Evolutionary conservation across 2,888 invertebrate genomes (phyloP), one percentile per base, ranked within the genome.

Genomic region (Dynastes maya): DNA sequence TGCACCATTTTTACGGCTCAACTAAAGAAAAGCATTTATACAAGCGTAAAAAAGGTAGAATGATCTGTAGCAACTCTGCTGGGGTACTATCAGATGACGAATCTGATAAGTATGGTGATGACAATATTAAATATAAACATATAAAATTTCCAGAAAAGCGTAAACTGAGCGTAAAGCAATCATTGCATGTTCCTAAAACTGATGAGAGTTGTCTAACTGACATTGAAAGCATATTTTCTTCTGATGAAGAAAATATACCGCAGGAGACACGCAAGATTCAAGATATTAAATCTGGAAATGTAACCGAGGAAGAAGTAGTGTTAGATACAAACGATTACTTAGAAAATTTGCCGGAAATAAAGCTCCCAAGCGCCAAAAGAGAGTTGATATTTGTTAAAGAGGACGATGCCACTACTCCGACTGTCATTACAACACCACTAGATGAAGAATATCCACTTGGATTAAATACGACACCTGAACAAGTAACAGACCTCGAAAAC

Each of bases 331-430:
- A 83, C 16, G 84, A 84, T 58, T 84, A 84, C 67, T 72, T 82
- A 49, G 78, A 80, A 11, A 76, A 80, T 27, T 81, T 79, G 32
- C 77, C 77, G 27, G 45, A 85, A 40, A 80, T 87, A 4, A 80
- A 79, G 64, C 78, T 91, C 65, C 91, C 91, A 8, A 83, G 87
- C 32, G 86, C 90, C 11, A 88, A 88, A 65, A 87, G 91, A 75
- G 90, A 90, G 83, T 84, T 91, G 58, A 84, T 90, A 45, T 83
- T 89, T 89, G 82, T 81, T 53, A 70, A 78, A 49, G 81, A 81
- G 65, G 87, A 89, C 83, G 85, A 86, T 75, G 84, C 83, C 78
- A 90, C 90, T 1, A 87, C 88, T 22, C 90, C 89, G 9, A 87
- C 61, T 9, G 80, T 81, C 5, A 32, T 61, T 0, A 58, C 78